Evolutionary conservation across 2,113 vertebrate genomes (phyloP), one percentile per base, ranked within the genome.

Genomic region (Phaethornis superciliosus): DNA sequence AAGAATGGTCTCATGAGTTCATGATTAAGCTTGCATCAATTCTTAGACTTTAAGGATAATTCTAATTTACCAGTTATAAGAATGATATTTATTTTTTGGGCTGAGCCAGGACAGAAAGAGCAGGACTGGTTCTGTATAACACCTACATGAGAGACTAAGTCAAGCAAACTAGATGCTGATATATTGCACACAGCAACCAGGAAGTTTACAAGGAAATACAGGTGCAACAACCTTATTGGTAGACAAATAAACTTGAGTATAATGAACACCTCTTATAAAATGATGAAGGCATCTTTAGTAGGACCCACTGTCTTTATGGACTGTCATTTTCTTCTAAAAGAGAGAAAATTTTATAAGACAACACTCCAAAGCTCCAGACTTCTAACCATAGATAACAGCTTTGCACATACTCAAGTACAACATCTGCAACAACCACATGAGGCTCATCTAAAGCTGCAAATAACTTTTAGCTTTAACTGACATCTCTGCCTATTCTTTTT

Each of bases 71-170:
- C 47, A 74, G 58, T 42, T 86, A 46, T 51, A 89, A 90, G 59
- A 67, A 67, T 46, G 46, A 42, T 93, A 74, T 89, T 68, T 98
- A 89, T 90, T 97, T 97, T 97, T 58, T n/a, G 89, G 97, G 96
- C 70, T 96, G 86, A 92, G n/a, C 70, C 72, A 70, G 21, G 72
- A 37, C 55, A 54, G 16, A 46, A 69, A 69, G 64, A 93, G 51
- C 3, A 52, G 35, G 63, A 63, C 54, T 90, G 59, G 40, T 87
- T 87, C 68, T 88, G 42, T 70, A 49, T 78, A 94, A 59, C 21
- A 96, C 17, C 78, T 93, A 91, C 52, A 32, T 1, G 42, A 93
- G 33, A 96, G 91, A 58, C n/a, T 35, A 55, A 85, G 21, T 72
- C 63, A 80, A 86, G 93, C 65, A 69, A 72, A 35, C 30, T 59